Base-by-base conservation (phyloP, 1,140 invertebrate genomes). In the Drosophila nebulosa region DNA sequence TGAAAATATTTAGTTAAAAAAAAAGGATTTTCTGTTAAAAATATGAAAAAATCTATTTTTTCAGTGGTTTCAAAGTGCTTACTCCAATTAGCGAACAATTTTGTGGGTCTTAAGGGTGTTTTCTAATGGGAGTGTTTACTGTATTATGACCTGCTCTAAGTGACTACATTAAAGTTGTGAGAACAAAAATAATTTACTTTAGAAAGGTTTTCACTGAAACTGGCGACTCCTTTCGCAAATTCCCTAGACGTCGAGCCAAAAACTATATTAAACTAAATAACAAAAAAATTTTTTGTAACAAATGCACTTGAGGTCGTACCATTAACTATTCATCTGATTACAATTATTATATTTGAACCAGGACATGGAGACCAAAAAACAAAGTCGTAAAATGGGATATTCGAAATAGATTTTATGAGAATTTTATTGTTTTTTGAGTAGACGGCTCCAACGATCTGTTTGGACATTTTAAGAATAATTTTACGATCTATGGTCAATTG, bases 371-470 rank as follows among this genome's bases (percentile, higher is more conserved):
- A 69, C 73, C 51, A 61, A 74, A 75, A 75, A 75, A 36, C 57
- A 61, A 10, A 64, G 64, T 73, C 67, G 50, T 77, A 77, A 73
- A 86, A 68, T n/a, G 16, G 51, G 56, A 42, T 26, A 46, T 58
- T 36, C 27, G 27, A 42, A 50, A 39, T 10, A 21, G 7, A 9
- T 80, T 88, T 88, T 69, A 86, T 86, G 64, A 52, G 61, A 56
- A 86, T 86, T 86, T 86, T 86, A 86, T 86, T 67, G 81, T 75
- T 72, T 88, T 85, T 86, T 88, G 83, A 86, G 86, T 77, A 78
- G 74, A 67, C 77, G 78, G 81, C 69, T 80, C 77, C 74, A 86
- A 86, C 78, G 81, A 86, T 86, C 70, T 86, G 81, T 86, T 86
- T 86, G 52, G 83, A 86, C 81, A 86, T 78, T 86, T 85, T 67